phyloP scores from a whole-genome alignment of 2,797 vertebrate species.

The Novumbra hubbsi region DNA sequence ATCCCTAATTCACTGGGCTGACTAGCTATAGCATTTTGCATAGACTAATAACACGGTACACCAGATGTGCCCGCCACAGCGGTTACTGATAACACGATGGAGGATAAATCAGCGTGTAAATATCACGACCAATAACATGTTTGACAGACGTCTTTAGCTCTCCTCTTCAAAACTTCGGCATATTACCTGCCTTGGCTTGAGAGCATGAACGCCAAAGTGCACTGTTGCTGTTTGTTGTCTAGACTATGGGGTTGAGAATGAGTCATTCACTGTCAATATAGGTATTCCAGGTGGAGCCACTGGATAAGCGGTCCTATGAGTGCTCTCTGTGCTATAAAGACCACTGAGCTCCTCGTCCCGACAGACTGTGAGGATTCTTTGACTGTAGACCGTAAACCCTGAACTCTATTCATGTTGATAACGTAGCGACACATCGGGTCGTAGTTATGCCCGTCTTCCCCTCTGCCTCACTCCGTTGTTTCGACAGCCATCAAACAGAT shows the following conservation, averaged over 20 bases:
- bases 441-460: background rate
- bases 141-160: background rate
- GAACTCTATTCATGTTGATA: background rate
- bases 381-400: background rate
- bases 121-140: background rate
- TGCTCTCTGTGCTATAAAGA: background rate
- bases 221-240: slow-evolving; percentile 1
- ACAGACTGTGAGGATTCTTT: background rate
- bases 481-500: background rate
- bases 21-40: background rate
- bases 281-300: background rate
- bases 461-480: background rate
- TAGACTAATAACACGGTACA: background rate
- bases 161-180: background rate
- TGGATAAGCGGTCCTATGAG: background rate
- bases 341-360: background rate
- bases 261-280: background rate
- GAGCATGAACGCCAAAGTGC: background rate
- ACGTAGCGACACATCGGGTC: background rate
- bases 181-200: background rate
- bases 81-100: background rate
- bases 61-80: background rate
- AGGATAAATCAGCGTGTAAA: background rate
- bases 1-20: background rate
- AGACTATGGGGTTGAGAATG: background rate